Conservation (phyloP, 2,888 invertebrate species). For the Drosophila meridiana region DNA sequence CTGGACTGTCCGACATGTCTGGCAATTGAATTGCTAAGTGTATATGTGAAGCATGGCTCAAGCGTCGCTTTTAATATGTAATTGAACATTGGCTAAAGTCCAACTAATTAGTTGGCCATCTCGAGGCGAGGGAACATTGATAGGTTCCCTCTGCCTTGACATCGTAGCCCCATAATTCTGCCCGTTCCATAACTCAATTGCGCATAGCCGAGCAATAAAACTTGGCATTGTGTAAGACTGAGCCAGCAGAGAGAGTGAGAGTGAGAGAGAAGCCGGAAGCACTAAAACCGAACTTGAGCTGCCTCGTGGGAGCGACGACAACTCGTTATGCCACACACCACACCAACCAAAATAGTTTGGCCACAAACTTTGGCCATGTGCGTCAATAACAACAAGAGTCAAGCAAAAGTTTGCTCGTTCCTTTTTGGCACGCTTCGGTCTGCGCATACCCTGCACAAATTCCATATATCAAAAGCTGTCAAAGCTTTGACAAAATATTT, state of each 20-base stretch:
- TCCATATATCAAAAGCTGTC: not conserved
- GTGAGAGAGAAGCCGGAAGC: constrained; percentile 14
- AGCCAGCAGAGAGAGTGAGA: not conserved
- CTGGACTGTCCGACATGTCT: constrained; percentile 6
- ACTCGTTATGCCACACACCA: constrained; percentile 42
- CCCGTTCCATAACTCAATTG: constrained; percentile 32
- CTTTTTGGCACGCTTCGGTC: not conserved
- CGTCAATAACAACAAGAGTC: constrained; percentile 50
- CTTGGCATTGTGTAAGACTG: constrained; percentile 20
- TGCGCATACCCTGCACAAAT: constrained; percentile 22
- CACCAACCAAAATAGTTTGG: constrained; percentile 42
- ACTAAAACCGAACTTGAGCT: constrained; percentile 9
- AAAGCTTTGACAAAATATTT: not conserved
- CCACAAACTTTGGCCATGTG: constrained; percentile 46
- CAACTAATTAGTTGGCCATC: constrained; percentile 51
- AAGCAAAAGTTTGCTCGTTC: not conserved
- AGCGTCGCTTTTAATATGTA: constrained; percentile 19
- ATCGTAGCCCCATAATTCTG: constrained; percentile 23
- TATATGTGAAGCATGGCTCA: not conserved
- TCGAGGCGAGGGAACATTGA: constrained; percentile 10
- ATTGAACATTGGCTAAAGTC: constrained; percentile 45
- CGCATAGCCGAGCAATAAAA: constrained; percentile 38
- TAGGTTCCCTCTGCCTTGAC: constrained; percentile 36
- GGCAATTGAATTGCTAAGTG: constrained; percentile 11
- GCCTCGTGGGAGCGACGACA: constrained; percentile 40